Percentiles rank a stretch among this genome's conserved stretches.
Conservation (phyloP, 92 coral and sea anemone genomes). For the Epizoanthus illoricatus region DNA sequence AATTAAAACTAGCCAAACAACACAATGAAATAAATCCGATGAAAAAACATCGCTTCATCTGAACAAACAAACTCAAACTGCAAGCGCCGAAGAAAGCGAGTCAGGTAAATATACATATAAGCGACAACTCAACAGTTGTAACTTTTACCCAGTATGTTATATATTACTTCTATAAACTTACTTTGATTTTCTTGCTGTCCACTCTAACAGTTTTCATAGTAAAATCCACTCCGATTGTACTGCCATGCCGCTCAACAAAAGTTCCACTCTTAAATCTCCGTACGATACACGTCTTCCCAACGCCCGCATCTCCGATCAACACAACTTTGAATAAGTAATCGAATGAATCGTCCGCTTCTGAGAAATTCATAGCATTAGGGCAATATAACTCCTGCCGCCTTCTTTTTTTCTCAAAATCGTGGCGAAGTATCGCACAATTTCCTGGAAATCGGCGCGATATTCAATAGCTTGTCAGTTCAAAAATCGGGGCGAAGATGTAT, state of each 20-base stretch:
- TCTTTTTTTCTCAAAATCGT: conserved; percentile 22
- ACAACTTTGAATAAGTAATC: conserved; percentile 90
- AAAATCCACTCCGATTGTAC: conserved; percentile 88
- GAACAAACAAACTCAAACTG: background rate
- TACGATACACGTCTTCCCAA: conserved; percentile 90
- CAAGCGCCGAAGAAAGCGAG: background rate
- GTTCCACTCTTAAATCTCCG: conserved; percentile 82
- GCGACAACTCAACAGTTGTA: background rate
- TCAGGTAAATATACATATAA: background rate
- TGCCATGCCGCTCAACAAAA: conserved; percentile 80
- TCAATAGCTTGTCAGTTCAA: conserved; percentile 6
- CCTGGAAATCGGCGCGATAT: conserved; percentile 26
- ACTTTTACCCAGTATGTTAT: background rate
- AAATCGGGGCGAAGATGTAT: background rate
- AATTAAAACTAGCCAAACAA: too few relatives aligned
- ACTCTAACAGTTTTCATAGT: conserved; percentile 81
- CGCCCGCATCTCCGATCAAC: conserved; percentile 91
- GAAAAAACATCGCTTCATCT: too few relatives aligned
- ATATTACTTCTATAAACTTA: conserved; percentile 10
- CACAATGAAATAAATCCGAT: too few relatives aligned
- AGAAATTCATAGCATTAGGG: conserved; percentile 46
- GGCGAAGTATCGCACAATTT: conserved; percentile 17
- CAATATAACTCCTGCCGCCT: background rate
- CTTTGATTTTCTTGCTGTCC: conserved; percentile 77
- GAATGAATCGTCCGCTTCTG: conserved; percentile 62